Base-by-base conservation (phyloP, 2,888 invertebrate genomes). In the Xylota sylvarum region DNA sequence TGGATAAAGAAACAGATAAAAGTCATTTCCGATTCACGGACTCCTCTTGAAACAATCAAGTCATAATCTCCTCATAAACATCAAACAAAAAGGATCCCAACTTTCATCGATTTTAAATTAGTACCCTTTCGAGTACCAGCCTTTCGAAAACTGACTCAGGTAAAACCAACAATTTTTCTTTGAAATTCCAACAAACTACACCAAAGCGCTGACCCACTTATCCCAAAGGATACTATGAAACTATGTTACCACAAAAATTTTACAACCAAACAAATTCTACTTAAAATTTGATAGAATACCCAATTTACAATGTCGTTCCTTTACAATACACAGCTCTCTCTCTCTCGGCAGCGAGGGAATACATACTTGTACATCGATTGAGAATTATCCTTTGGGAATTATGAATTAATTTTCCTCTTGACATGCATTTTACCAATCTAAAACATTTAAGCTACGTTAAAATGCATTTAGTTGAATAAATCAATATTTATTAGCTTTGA, bases 401-500 rank as follows among this genome's bases (percentile, higher is more conserved):
- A 50, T 50, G 23, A 50, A 50, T 23, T 23, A 50, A 50, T 50
- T 43, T 43, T 50, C 12, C 19, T 19, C 50, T 50, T 50, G 50
- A 50, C 23, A 73, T 60, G 56, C 19, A 56, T 56, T 56, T 35
- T 32, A 19, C 50, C 64, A 32, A 70, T 78, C 55, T 55, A 43
- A 70, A 48, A 43, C 48, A 46, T 83, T 78, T 67, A 84, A 64
- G 37, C n/a, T 56, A 14, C 37, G 67, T 69, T 58, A 48, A 80
- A 84, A 56, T 78, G 43, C 74, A 79, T 84, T 79, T 73, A 62
- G 32, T 48, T 14, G 62, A 64, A 52, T 70, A 69, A 80, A 84
- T 69, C 84, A 80, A 80, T 79, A 80, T 69, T 80, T 84, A 84
- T 84, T 73, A 84, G 73, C 50, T 73, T 19, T 30, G 35, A 78